phyloP scores from a whole-genome alignment of 1,140 invertebrate genomes.

The Pemphigus obesinymphae region DNA sequence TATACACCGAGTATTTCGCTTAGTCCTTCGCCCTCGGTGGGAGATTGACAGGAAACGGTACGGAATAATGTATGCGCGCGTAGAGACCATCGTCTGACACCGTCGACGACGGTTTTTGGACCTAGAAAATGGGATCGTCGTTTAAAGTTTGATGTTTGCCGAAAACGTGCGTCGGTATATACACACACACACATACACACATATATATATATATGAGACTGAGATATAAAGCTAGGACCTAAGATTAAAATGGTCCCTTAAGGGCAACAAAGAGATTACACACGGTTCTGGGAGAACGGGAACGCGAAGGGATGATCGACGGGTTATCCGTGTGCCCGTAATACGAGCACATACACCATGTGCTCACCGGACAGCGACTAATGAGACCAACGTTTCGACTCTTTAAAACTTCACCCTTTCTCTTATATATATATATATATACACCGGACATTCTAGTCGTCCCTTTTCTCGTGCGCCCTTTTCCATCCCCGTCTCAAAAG shows the following conservation, averaged over 20 bases:
- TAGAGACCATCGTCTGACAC: background rate
- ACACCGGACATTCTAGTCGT: background rate
- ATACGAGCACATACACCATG: background rate
- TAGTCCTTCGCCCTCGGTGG: background rate
- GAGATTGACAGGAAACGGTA: background rate
- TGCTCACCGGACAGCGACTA: constrained; percentile 25
- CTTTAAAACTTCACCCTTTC: constrained; percentile 14
- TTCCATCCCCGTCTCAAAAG: background rate
- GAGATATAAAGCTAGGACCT: background rate
- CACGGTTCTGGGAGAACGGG: background rate
- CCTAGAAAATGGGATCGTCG: background rate
- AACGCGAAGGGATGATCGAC: background rate
- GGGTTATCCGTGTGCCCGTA: background rate
- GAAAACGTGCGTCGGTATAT: background rate
- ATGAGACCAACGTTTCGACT: constrained; percentile 19
- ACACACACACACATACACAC: background rate
- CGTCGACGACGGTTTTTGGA: background rate
- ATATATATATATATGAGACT: background rate
- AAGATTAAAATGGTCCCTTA: constrained; percentile 20
- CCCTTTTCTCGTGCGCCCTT: background rate
- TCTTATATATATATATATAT: background rate
- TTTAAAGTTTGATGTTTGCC: background rate
- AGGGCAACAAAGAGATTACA: constrained; percentile 21
- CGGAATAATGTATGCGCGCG: background rate
- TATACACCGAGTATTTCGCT: no score